These are phyloP conservation scores for Lissocephala sabroskyi DNA, from an alignment of 2,888 invertebrate species.

Conservation along the genomic window DNA sequence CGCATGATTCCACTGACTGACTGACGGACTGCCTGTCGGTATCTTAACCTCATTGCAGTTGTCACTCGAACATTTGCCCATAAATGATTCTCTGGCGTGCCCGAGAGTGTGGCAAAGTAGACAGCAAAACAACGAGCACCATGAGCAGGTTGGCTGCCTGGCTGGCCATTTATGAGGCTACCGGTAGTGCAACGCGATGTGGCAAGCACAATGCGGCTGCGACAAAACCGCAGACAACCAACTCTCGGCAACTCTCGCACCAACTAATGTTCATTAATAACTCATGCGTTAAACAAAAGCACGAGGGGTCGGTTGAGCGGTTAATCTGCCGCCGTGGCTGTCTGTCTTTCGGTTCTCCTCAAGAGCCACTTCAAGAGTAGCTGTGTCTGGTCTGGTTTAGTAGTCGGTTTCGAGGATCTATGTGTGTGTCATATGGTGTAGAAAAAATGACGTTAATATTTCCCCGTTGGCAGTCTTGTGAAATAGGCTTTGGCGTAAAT, in stretches of 20 bases:
- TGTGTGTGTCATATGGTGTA: conserved; percentile 9
- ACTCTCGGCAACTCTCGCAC: no score
- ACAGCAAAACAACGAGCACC: no score
- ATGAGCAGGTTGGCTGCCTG: no score
- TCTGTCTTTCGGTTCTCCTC: conserved; percentile 1
- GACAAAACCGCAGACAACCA: no score
- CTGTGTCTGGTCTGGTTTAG: neutral
- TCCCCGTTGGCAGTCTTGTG: conserved; percentile 24
- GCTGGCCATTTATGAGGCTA: no score
- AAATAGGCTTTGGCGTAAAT: conserved; percentile 38
- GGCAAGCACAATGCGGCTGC: conserved; percentile 25
- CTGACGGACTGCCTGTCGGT: conserved; percentile 27
- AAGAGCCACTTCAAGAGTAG: no score
- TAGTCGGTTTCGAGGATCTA: neutral
- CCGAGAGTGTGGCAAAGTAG: no score
- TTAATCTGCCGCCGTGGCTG: neutral
- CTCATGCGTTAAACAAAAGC: conserved; percentile 55
- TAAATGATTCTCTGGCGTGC: no score
- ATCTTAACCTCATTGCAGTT: conserved; percentile 49
- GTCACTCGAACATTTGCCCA: no score
- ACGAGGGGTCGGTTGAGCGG: neutral
- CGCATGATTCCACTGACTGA: no score
- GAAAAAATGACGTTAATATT: neutral
- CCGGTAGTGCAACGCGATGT: no score
- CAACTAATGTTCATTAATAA: conserved; percentile 56